phyloP scores from a whole-genome alignment of 2,113 vertebrate species.

The Ammospiza nelsoni region DNA sequence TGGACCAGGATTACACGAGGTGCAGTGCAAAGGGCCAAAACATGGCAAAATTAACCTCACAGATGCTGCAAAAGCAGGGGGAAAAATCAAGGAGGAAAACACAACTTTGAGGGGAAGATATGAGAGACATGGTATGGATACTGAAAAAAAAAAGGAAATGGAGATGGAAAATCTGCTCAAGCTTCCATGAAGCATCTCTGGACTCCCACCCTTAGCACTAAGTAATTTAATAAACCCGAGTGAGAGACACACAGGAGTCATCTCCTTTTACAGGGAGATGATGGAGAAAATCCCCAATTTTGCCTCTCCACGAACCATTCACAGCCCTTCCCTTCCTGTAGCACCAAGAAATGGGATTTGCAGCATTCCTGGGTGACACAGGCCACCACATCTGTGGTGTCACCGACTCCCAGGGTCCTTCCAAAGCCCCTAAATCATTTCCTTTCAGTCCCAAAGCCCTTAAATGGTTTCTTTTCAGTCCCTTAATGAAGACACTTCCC shows the following conservation, averaged over 20 bases:
- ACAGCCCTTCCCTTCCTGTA: not conserved
- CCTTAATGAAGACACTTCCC: not conserved
- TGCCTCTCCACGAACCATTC: no score
- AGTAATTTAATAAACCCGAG: not conserved
- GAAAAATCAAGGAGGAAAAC: no score
- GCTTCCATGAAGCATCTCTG: rapidly evolving
- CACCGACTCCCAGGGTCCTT: not conserved
- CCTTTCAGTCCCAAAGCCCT: not conserved
- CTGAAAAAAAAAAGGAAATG: no score
- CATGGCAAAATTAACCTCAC: no score
- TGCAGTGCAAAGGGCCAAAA: no score
- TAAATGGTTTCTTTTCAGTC: not conserved
- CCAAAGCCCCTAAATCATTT: not conserved
- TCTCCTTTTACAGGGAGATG: not conserved
- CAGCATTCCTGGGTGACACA: no score
- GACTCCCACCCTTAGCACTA: not conserved
- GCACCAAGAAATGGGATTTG: not conserved
- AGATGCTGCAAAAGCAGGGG: no score
- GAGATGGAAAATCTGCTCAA: not conserved
- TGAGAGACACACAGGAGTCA: not conserved
- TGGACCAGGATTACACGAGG: no score
- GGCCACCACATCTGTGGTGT: not conserved
- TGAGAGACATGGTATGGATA: no score
- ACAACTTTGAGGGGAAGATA: no score
- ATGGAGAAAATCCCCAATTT: not conserved